Conservation (phyloP, 37 sponge, comb jelly and placozoan genomes). For the Crambe crambe region DNA sequence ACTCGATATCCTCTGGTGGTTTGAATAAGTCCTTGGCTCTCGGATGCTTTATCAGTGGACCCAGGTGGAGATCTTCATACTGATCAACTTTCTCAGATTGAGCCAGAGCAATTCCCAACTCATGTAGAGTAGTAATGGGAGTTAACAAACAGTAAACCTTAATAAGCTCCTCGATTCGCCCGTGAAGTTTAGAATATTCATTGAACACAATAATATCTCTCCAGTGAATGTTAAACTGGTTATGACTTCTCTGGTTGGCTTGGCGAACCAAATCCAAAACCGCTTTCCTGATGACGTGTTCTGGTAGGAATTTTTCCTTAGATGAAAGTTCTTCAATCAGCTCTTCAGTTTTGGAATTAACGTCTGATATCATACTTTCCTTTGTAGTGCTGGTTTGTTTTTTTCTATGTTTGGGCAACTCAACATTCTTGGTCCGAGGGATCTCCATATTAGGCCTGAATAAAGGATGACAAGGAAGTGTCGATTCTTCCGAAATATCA, state of each 20-base stretch:
- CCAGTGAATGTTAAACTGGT: not conserved
- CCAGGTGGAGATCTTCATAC: conserved; percentile 56
- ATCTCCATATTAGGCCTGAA: conserved; percentile 14
- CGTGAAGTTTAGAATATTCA: conserved; percentile 27
- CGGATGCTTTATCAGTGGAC: conserved; percentile 61
- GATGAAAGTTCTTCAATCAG: conserved; percentile 28
- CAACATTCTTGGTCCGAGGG: not conserved
- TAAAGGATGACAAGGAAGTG: not conserved
- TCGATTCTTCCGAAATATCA: not conserved
- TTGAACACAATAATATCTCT: not conserved
- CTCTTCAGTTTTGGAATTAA: conserved; percentile 13
- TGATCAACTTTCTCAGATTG: conserved; percentile 11
- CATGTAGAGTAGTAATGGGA: conserved; percentile 51
- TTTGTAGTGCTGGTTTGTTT: not conserved
- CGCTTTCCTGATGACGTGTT: not conserved
- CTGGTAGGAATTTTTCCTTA: conserved; percentile 37
- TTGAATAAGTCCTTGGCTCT: conserved; percentile 39
- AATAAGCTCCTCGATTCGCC: conserved; percentile 41
- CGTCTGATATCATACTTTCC: not conserved
- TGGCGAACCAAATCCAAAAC: not conserved
- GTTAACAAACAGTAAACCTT: conserved; percentile 36
- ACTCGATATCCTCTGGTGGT: conserved; percentile 30
- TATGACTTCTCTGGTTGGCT: not conserved
- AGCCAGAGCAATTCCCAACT: conserved; percentile 29
- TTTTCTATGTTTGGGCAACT: not conserved